Evolutionary conservation across 2,797 vertebrate species (phyloP).

Genomic region (Tapirus indicus): DNA sequence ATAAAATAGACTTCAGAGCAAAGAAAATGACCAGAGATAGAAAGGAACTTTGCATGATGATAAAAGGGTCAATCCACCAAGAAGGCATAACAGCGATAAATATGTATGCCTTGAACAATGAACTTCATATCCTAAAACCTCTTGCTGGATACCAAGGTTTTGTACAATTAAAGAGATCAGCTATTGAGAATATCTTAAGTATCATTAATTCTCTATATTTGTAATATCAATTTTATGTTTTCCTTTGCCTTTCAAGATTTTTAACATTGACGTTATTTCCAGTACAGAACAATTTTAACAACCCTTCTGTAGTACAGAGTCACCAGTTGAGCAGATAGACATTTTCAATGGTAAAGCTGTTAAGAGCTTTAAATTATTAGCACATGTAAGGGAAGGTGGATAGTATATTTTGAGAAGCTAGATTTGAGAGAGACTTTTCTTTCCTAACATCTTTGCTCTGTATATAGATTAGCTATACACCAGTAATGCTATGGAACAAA

Average conservation of each 20-base stretch:
- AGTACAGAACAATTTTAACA: not conserved
- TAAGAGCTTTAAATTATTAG: constrained; percentile 11
- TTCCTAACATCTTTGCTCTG: not conserved
- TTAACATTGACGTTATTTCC: not conserved
- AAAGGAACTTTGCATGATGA: not conserved
- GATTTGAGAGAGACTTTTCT: not conserved
- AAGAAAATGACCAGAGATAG: not conserved
- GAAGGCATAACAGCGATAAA: not conserved
- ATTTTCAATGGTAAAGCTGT: not conserved
- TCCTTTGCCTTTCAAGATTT: not conserved
- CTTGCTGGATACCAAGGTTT: not conserved
- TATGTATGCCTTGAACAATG: not conserved
- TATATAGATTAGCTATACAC: not conserved
- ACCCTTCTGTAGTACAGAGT: not conserved
- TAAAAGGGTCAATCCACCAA: not conserved
- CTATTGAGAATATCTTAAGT: not conserved
- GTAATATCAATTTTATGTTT: not conserved
- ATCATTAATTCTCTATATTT: not conserved
- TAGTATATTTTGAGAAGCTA: not conserved
- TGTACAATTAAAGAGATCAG: not conserved
- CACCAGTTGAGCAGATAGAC: not conserved
- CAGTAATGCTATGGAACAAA: not conserved
- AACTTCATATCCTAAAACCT: not conserved
- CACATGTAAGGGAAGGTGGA: not conserved
- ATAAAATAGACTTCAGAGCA: not conserved